phyloP scores from a whole-genome alignment of 2,113 vertebrate genomes.

The Chionomys nivalis region DNA sequence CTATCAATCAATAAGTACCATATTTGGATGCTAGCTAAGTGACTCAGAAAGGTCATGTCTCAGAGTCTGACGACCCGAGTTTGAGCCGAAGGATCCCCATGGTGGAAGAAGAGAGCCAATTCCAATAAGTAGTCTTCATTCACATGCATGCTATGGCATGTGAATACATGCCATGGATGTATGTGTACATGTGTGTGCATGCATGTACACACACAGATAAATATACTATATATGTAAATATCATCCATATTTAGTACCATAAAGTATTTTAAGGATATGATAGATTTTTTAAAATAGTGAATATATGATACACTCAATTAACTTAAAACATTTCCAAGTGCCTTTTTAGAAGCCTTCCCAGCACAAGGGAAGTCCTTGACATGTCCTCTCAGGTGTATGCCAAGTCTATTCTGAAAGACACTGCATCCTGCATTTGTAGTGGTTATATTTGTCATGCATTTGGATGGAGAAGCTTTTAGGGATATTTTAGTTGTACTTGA shows the following conservation, averaged over 20 bases:
- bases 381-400: neutral
- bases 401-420: conserved; percentile 47
- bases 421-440: neutral
- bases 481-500: conserved; percentile 67
- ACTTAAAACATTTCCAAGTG: conserved; percentile 6
- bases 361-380: neutral
- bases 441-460: conserved; percentile 44
- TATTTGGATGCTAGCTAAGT: neutral
- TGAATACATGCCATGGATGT: neutral
- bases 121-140: too few relatives aligned
- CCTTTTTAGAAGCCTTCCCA: neutral
- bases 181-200: neutral
- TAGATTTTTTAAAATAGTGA: neutral
- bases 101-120: too few relatives aligned
- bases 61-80: neutral
- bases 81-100: neutral
- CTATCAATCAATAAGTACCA: neutral
- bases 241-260: neutral
- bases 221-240: neutral
- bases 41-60: neutral
- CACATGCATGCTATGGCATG: neutral
- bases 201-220: neutral
- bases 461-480: conserved; percentile 66
- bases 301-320: neutral
- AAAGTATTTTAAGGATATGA: neutral